A percentile compares a stretch with the other conserved stretches of the same genome.
Evolutionary conservation across 2,888 invertebrate species (phyloP).

Genomic region (Lysandra bellargus): DNA sequence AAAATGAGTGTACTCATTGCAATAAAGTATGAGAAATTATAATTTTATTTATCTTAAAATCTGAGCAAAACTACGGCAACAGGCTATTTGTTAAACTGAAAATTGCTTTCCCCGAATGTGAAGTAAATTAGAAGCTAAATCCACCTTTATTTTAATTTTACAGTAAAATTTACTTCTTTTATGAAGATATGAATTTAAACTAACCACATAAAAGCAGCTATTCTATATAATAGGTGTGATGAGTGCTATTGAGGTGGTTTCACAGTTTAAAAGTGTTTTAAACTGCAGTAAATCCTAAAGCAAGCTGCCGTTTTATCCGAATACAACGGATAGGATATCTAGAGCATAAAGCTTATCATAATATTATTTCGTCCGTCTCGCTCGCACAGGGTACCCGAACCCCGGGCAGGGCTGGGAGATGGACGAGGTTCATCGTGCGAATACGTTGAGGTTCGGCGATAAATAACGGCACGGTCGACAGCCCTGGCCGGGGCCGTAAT

Average conservation of each 20-base stretch:
- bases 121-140: neutral
- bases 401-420: neutral
- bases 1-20: no score
- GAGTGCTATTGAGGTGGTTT: neutral
- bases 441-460: neutral
- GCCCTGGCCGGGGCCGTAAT: slow-evolving; percentile 68
- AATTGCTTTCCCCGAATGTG: neutral
- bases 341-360: slow-evolving; percentile 22
- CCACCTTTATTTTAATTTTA: neutral
- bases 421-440: neutral
- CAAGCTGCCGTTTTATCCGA: neutral
- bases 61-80: no score
- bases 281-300: neutral
- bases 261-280: neutral
- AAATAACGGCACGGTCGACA: slow-evolving; percentile 37
- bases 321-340: slow-evolving; percentile 6
- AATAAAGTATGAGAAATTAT: no score
- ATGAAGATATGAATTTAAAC: neutral
- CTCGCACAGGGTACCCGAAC: neutral
- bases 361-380: slow-evolving; percentile 10
- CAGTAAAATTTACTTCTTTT: neutral
- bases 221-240: neutral
- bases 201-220: neutral
- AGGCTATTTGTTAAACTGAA: neutral
- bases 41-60: no score